Percentiles rank a stretch among this genome's conserved stretches.
Evolutionary conservation across 2,797 vertebrate species (phyloP).

Genomic region (Pitangus sulphuratus): DNA sequence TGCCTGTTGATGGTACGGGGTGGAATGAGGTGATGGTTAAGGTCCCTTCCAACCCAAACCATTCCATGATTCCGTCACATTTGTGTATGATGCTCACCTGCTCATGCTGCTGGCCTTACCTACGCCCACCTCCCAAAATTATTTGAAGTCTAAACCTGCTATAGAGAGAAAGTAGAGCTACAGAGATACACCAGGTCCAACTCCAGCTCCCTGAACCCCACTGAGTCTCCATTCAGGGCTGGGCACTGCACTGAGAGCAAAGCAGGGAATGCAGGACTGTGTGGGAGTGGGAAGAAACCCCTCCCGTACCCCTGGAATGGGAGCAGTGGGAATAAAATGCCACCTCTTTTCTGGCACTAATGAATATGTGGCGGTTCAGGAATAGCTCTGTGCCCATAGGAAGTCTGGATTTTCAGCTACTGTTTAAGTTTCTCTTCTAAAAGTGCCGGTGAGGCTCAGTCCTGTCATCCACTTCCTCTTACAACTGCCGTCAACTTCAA

Average conservation of each 20-base stretch:
- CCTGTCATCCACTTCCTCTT: slow-evolving; percentile 18
- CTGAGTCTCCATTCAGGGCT: rapidly evolving
- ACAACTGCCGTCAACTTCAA: slow-evolving; percentile 8
- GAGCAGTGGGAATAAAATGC: background rate
- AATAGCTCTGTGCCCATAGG: background rate
- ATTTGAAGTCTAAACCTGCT: rapidly evolving
- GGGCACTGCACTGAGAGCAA: rapidly evolving
- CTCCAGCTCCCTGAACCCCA: rapidly evolving
- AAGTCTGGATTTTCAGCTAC: background rate
- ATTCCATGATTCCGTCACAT: rapidly evolving
- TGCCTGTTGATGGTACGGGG: background rate
- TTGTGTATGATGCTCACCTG: rapidly evolving
- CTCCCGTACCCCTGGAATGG: rapidly evolving
- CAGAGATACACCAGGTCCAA: rapidly evolving
- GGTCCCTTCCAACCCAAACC: rapidly evolving
- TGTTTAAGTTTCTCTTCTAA: background rate
- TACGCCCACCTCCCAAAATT: rapidly evolving
- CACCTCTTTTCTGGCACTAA: background rate
- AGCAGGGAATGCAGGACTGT: rapidly evolving
- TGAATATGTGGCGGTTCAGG: background rate
- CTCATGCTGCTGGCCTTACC: rapidly evolving
- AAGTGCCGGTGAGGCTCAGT: background rate
- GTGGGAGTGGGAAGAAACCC: background rate
- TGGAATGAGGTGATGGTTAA: rapidly evolving
- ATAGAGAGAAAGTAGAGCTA: rapidly evolving